These are phyloP conservation scores for Blomia tropicalis DNA, from an alignment of 2,888 invertebrate genomes.

Conservation along the genomic window DNA sequence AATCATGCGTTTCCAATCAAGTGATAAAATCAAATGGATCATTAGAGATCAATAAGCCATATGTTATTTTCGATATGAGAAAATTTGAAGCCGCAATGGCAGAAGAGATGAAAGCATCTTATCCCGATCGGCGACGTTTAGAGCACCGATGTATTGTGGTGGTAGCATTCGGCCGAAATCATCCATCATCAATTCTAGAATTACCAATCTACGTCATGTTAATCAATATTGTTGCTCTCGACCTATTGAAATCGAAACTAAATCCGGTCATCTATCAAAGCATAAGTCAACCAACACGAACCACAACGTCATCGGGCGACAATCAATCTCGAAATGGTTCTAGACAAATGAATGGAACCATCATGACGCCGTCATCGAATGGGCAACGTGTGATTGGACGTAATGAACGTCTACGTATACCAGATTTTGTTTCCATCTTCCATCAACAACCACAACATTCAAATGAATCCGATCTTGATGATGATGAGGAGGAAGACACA, in stretches of 20 bases:
- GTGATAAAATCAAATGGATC: slow-evolving; percentile 68
- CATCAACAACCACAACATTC: background rate
- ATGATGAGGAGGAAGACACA: slow-evolving; percentile 6
- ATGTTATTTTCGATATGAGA: slow-evolving; percentile 91
- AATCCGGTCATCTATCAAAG: slow-evolving; percentile 16
- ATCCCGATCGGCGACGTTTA: slow-evolving; percentile 70
- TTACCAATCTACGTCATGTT: slow-evolving; percentile 95
- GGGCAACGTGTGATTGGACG: background rate
- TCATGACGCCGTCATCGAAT: background rate
- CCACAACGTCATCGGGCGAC: background rate
- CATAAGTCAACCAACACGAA: background rate
- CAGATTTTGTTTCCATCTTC: slow-evolving; percentile 21
- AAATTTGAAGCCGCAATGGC: slow-evolving; percentile 83
- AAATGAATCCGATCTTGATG: background rate
- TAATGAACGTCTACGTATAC: background rate
- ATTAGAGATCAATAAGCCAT: slow-evolving; percentile 75
- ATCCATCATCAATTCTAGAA: slow-evolving; percentile 60
- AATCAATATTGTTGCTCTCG: slow-evolving; percentile 90
- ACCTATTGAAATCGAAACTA: slow-evolving; percentile 65
- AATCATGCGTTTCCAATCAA: slow-evolving; percentile 55
- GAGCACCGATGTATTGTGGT: slow-evolving; percentile 83
- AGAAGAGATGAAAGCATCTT: slow-evolving; percentile 59
- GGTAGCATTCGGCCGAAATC: slow-evolving; percentile 78
- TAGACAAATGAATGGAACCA: background rate
- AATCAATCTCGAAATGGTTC: background rate